Evolutionary conservation across 1,140 invertebrate genomes (phyloP).

Genomic region (Drosophila repletoides): DNA sequence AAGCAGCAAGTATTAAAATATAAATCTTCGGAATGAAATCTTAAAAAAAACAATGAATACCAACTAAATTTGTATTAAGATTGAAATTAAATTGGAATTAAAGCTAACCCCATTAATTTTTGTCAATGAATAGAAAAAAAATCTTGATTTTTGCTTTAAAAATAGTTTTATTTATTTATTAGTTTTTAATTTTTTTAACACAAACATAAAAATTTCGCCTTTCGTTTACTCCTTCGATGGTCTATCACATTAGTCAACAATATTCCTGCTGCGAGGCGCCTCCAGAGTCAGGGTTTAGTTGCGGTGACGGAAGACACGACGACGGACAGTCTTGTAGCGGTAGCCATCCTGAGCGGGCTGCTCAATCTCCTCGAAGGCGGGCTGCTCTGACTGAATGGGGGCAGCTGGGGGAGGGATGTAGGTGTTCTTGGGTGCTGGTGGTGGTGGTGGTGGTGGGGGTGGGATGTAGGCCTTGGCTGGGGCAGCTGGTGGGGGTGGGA

Average conservation of each 20-base stretch:
- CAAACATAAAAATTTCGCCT: not conserved
- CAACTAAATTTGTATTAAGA: no score
- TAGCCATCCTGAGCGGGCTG: slow-evolving; percentile 75
- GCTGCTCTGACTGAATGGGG: slow-evolving; percentile 46
- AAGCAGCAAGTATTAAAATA: no score
- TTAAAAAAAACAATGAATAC: no score
- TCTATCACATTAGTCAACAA: slow-evolving; percentile 65
- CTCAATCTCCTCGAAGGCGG: slow-evolving; percentile 58
- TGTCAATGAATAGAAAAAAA: no score
- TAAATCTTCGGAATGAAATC: no score
- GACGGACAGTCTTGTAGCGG: slow-evolving; percentile 76
- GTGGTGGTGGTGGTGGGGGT: slow-evolving; percentile 64
- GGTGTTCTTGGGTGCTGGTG: slow-evolving; percentile 60
- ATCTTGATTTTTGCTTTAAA: not conserved
- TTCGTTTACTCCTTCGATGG: slow-evolving; percentile 19
- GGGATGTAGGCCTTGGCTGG: slow-evolving; percentile 56
- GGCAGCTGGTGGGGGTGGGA: slow-evolving; percentile 48
- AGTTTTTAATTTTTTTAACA: not conserved
- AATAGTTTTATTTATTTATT: not conserved
- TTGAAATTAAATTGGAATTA: no score
- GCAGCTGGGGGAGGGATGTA: slow-evolving; percentile 61
- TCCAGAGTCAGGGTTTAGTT: slow-evolving; percentile 31
- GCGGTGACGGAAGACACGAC: slow-evolving; percentile 74
- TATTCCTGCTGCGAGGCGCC: not conserved
- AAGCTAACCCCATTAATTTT: no score